A percentile compares a stretch with the other conserved stretches of the same genome.
phyloP scores from a whole-genome alignment of 2,888 invertebrate genomes.

The Hypercompe scribonia region DNA sequence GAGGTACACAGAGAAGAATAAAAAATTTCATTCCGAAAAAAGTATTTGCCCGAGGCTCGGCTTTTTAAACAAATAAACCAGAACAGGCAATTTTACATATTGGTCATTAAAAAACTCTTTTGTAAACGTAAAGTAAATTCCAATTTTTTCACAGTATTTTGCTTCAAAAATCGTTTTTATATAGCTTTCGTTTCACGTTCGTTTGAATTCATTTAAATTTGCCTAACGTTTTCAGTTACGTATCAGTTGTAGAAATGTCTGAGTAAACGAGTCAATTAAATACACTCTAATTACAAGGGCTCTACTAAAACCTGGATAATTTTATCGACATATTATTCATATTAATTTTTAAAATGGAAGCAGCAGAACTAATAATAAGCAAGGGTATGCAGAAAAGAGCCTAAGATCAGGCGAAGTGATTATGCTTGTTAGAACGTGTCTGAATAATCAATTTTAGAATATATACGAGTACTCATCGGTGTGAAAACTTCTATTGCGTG shows the following conservation, averaged over 20 bases:
- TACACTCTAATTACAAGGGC: background rate
- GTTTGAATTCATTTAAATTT: conserved; percentile 28
- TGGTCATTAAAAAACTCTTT: conserved; percentile 42
- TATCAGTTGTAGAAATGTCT: conserved; percentile 20
- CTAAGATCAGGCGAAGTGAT: no score
- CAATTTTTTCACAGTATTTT: conserved; percentile 22
- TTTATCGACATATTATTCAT: background rate
- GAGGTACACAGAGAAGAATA: no score
- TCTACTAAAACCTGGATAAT: background rate
- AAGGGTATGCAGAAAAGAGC: no score
- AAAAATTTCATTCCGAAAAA: no score
- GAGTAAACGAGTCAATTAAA: conserved; percentile 14
- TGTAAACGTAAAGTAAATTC: conserved; percentile 20
- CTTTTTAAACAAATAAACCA: no score
- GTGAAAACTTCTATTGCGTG: no score
- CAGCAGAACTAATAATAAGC: no score
- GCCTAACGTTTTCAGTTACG: conserved; percentile 7
- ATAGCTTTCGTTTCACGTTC: conserved; percentile 16
- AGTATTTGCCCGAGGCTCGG: no score
- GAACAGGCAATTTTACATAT: background rate
- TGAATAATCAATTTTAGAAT: no score
- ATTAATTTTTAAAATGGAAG: no score
- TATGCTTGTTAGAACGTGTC: no score
- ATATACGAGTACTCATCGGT: no score
- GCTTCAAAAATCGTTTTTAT: conserved; percentile 16